Evolutionary conservation across 1,140 invertebrate species (phyloP).

Genomic region (Teleopsis dalmanni): DNA sequence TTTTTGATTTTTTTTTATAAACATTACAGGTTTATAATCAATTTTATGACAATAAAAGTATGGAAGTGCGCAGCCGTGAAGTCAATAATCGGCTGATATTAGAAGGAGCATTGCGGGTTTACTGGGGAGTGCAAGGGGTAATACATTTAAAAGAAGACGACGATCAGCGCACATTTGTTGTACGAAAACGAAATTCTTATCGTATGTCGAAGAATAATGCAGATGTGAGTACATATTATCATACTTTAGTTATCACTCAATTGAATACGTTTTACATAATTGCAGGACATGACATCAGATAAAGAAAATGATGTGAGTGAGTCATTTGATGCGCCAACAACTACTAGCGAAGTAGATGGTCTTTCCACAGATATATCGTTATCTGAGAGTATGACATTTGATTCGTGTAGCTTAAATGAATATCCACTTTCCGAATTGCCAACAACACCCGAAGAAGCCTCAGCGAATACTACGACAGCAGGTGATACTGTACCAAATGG

Average conservation of each 20-base stretch:
- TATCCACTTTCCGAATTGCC: conserved; percentile 29
- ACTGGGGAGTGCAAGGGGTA: conserved; percentile 76
- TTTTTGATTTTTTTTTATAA: background rate
- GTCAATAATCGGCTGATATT: conserved; percentile 71
- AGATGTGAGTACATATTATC: conserved; percentile 14
- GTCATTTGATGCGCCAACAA: conserved; percentile 31
- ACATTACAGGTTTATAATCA: conserved; percentile 51
- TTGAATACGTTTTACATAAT: background rate
- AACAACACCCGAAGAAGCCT: conserved; percentile 43
- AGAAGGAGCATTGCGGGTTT: conserved; percentile 71
- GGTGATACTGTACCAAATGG: conserved; percentile 17
- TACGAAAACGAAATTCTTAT: conserved; percentile 62
- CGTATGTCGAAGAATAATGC: conserved; percentile 40
- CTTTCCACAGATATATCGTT: conserved; percentile 40
- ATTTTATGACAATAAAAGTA: conserved; percentile 71
- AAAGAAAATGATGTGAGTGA: conserved; percentile 39
- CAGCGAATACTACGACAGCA: conserved; percentile 46
- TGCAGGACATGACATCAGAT: conserved; percentile 32
- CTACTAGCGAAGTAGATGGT: conserved; percentile 29
- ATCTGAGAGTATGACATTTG: conserved; percentile 42
- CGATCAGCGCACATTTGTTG: conserved; percentile 68
- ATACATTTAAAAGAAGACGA: conserved; percentile 84
- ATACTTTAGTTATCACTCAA: background rate
- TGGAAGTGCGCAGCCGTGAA: conserved; percentile 65
- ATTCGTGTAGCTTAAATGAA: conserved; percentile 39